Base-by-base conservation (phyloP, 2,797 vertebrate genomes). In the Micromesistius poutassou region DNA sequence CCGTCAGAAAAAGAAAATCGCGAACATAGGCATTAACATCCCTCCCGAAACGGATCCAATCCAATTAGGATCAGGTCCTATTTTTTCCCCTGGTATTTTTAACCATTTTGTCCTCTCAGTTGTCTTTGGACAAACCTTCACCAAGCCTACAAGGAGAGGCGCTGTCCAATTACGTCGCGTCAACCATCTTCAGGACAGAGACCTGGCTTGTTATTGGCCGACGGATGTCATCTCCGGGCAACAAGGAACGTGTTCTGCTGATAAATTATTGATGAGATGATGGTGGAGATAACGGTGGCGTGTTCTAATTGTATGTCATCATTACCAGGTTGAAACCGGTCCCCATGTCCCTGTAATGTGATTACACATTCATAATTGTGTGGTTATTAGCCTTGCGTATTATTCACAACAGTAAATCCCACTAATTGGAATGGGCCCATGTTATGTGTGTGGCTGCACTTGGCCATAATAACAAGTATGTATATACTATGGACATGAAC, bases 211-310 rank as follows among this genome's bases (percentile, higher is more conserved):
- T 85, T 89, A 84, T 89, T 90, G 84, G 89, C 89, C 84, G 76
- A 25, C 81, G 75, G 66, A 81, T 84, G 83, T 86, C 82, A 89
- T 89, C 82, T 90, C 83, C 84, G 77, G 82, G 84, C 80, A 82
- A 84, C 84, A 83, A 81, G 81, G 86, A 88, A 86, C 82, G 80
- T 12, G 66, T 10, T 79, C 81, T 73, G 76, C 75, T 88, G 85
- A 91, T 92, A 88, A 93, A 93, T 93, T 91, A 92, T 91, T 91
- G 89, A 84, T 80, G 72, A 90, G 87, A 86, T 81, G 81, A 91
- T 91, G 83, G 84, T 82, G 86, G 82, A 86, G 87, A 91, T 92
- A 92, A 87, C 87, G 87, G 81, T 89, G 81, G 82, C 8, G 71
- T 87, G 36, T 38, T 88, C 82, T 91, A 90, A 93, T 93, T 91